Percentiles rank a stretch among this genome's conserved stretches.
phyloP scores from a whole-genome alignment of 2,888 invertebrate genomes.

The Apotomis turbidana region DNA sequence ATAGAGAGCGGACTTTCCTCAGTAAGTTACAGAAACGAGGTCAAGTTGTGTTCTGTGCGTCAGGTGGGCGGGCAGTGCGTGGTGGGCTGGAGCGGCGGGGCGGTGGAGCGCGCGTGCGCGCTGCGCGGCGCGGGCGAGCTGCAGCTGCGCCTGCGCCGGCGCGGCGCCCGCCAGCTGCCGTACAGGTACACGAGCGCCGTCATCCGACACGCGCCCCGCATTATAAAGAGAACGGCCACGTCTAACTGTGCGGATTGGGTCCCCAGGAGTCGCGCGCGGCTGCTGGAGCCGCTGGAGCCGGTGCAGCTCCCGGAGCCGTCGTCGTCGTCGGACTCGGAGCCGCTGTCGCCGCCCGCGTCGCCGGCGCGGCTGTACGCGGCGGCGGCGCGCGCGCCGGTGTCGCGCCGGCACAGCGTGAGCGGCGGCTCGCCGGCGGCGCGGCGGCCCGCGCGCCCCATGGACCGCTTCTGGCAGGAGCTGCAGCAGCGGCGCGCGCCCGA shows the following conservation, averaged over 20 bases:
- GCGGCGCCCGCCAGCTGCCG: slow-evolving; percentile 48
- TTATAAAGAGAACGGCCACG: too few relatives aligned
- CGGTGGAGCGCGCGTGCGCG: slow-evolving; percentile 52
- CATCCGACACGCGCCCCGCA: too few relatives aligned
- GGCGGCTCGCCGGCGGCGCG: slow-evolving; percentile 87
- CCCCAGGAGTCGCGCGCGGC: neutral
- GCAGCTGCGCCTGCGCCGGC: slow-evolving; percentile 55
- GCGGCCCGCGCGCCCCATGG: slow-evolving; percentile 69
- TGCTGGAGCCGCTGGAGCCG: neutral
- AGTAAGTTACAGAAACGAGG: too few relatives aligned
- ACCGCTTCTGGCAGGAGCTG: slow-evolving; percentile 90
- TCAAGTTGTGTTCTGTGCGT: too few relatives aligned
- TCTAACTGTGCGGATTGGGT: too few relatives aligned
- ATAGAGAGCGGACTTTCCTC: too few relatives aligned
- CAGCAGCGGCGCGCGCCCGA: slow-evolving; percentile 81
- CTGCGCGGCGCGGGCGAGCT: slow-evolving; percentile 50
- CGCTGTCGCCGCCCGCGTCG: slow-evolving; percentile 75
- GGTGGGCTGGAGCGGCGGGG: slow-evolving; percentile 67
- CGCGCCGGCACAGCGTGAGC: slow-evolving; percentile 93
- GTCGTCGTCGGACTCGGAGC: slow-evolving; percentile 68
- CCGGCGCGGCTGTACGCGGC: slow-evolving; percentile 67
- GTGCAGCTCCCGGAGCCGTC: slow-evolving; percentile 28
- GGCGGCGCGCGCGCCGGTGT: slow-evolving; percentile 47
- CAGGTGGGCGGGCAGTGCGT: slow-evolving; percentile 69
- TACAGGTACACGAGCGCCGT: too few relatives aligned